Evolutionary conservation across 2,888 invertebrate genomes (phyloP).

Genomic region (Callyntrura sp.): DNA sequence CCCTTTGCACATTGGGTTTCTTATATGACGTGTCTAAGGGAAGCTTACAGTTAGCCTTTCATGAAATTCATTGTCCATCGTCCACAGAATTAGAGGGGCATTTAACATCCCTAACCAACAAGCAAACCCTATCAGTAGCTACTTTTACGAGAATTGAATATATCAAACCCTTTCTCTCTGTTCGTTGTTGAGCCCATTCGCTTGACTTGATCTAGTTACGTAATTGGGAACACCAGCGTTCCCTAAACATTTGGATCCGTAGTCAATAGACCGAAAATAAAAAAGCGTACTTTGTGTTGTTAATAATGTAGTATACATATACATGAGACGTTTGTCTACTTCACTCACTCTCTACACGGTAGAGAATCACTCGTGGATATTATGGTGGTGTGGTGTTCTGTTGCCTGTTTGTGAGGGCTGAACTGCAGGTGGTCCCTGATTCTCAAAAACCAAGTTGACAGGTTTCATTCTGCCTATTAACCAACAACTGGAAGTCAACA

Average conservation of each 20-base stretch:
- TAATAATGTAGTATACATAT: neutral
- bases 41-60: too few relatives aligned
- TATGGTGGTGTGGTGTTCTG: slow-evolving; percentile 16
- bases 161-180: neutral
- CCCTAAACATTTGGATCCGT: slow-evolving; percentile 1
- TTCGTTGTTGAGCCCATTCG: neutral
- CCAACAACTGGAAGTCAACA: neutral
- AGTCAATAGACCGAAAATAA: slow-evolving; percentile 36
- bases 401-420: slow-evolving; percentile 57
- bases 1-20: neutral
- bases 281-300: neutral
- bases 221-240: neutral
- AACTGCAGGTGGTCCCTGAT: slow-evolving; percentile 73
- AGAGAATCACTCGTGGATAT: neutral
- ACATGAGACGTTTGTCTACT: neutral
- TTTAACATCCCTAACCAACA: too few relatives aligned
- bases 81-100: too few relatives aligned
- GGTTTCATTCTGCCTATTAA: slow-evolving; percentile 62
- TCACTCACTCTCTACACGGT: neutral
- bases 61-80: too few relatives aligned
- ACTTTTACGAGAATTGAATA: neutral
- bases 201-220: slow-evolving; percentile 36
- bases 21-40: neutral
- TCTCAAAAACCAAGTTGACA: slow-evolving; percentile 67
- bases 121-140: too few relatives aligned